Percentiles rank a stretch among this genome's conserved stretches.
Evolutionary conservation across 1,140 invertebrate species (phyloP).

Genomic region (Pristionchus pacificus): DNA sequence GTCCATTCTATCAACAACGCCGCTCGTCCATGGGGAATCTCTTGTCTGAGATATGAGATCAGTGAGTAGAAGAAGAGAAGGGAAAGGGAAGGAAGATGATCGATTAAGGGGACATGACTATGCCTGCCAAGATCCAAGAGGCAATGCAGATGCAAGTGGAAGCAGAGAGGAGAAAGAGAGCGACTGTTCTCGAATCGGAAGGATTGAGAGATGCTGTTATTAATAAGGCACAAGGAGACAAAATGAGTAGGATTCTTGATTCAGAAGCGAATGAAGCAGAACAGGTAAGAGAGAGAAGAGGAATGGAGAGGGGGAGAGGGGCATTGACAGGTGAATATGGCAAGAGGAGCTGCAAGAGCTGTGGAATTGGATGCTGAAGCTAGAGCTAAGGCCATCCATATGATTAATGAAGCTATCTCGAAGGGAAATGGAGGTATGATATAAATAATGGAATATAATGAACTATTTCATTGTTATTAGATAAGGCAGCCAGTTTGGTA

Average conservation of each 20-base stretch:
- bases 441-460: too few species aligned
- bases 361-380: slow-evolving; percentile 72
- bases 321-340: slow-evolving; percentile 73
- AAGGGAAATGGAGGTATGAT: slow-evolving; percentile 3
- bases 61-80: slow-evolving; percentile 58
- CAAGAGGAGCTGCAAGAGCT: slow-evolving; percentile 72
- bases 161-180: slow-evolving; percentile 91
- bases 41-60: slow-evolving; percentile 96
- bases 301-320: slow-evolving; percentile 64
- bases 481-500: slow-evolving; percentile 75
- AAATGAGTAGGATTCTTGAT: slow-evolving; percentile 81
- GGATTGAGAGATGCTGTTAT: slow-evolving; percentile 31
- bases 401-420: slow-evolving; percentile 14
- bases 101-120: slow-evolving; percentile 70
- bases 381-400: slow-evolving; percentile 58
- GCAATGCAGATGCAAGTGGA: slow-evolving; percentile 99
- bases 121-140: slow-evolving; percentile 87
- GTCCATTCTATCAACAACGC: slow-evolving; percentile 93
- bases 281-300: slow-evolving; percentile 64
- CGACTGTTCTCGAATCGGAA: slow-evolving; percentile 93
- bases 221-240: slow-evolving; percentile 81
- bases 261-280: slow-evolving; percentile 76
- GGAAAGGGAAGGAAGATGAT: neutral
- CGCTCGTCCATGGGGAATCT: slow-evolving; percentile 92
- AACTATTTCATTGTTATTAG: too few species aligned